Conservation (phyloP, 2,113 vertebrate species). For the Lanius ludovicianus region DNA sequence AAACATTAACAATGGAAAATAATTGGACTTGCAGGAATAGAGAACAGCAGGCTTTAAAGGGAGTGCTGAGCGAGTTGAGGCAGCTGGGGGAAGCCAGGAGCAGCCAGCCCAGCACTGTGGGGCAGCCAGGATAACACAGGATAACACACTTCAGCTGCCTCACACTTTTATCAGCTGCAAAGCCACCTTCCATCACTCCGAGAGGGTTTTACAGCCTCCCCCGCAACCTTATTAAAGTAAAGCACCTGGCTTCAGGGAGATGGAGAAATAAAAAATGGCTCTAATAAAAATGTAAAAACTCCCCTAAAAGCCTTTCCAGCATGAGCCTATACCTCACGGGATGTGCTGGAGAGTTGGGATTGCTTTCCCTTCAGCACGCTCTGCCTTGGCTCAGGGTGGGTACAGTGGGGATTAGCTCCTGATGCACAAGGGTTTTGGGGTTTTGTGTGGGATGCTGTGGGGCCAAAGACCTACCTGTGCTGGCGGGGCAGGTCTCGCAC, state of each 20-base stretch:
- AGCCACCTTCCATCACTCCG: neutral
- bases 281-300: constrained; percentile 55
- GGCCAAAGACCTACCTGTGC: constrained; percentile 72
- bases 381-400: neutral
- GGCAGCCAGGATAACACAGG: rapidly evolving
- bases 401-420: rapidly evolving
- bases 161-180: neutral
- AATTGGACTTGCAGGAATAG: neutral
- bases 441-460: neutral
- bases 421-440: neutral
- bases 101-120: rapidly evolving
- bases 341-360: neutral
- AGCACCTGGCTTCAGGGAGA: constrained; percentile 43
- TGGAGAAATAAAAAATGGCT: constrained; percentile 31
- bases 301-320: neutral
- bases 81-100: neutral
- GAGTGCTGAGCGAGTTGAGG: neutral
- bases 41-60: constrained; percentile 15
- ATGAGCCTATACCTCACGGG: neutral
- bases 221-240: constrained; percentile 42
- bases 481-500: constrained; percentile 81
- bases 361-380: rapidly evolving
- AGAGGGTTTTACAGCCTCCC: constrained; percentile 42
- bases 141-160: neutral
- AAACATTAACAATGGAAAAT: constrained; percentile 20